Conservation (phyloP, 2,888 invertebrate species). For the Diaperis boleti region DNA sequence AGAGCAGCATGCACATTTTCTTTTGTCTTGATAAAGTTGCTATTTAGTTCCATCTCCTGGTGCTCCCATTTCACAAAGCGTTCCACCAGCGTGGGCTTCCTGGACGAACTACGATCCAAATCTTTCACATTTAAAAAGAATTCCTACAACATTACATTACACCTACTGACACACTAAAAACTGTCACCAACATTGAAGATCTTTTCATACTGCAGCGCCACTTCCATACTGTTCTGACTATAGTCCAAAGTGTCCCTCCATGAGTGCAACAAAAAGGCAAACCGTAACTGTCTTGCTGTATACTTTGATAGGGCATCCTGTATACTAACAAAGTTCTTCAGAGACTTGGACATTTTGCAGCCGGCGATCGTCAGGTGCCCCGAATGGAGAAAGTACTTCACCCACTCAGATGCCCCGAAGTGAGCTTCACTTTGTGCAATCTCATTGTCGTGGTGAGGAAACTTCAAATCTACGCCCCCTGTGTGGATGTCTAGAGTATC, state of each 20-base stretch:
- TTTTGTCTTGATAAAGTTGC: conserved; percentile 74
- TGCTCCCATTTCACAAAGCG: conserved; percentile 80
- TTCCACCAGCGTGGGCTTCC: conserved; percentile 67
- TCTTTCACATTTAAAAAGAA: conserved; percentile 95
- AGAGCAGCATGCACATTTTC: conserved; percentile 81
- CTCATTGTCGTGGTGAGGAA: conserved; percentile 99
- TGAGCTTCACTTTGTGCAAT: conserved; percentile 97
- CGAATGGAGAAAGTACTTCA: conserved; percentile 97
- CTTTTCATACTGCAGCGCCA: conserved; percentile 93
- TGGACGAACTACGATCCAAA: conserved; percentile 68
- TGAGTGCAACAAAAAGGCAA: conserved; percentile 94
- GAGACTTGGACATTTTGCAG: conserved; percentile 99
- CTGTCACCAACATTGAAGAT: conserved; percentile 79
- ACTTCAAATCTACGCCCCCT: conserved; percentile 97
- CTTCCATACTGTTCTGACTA: conserved; percentile 95
- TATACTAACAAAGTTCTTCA: conserved; percentile 98
- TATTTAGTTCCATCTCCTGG: conserved; percentile 77
- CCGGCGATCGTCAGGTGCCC: conserved; percentile 98
- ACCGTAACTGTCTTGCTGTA: conserved; percentile 88
- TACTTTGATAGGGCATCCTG: conserved; percentile 89
- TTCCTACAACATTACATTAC: conserved; percentile 73
- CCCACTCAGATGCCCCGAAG: conserved; percentile 92
- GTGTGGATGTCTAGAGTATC: conserved; percentile 94
- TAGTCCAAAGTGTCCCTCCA: conserved; percentile 99
- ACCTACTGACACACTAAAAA: not conserved